Percentiles rank a stretch among this genome's conserved stretches.
phyloP scores from a whole-genome alignment of 2,113 vertebrate genomes.

The Chitala chitala region DNA sequence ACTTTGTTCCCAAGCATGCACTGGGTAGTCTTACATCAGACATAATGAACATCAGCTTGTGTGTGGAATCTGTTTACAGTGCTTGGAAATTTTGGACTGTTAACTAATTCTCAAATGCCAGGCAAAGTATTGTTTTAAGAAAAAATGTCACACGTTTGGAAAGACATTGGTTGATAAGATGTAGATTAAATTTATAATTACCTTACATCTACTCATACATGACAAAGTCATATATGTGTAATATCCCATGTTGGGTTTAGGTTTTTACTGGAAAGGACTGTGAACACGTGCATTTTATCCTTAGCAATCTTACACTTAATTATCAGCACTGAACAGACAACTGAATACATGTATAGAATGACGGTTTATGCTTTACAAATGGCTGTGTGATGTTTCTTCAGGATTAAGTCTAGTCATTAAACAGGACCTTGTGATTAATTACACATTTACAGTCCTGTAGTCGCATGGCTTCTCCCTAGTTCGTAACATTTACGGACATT shows the following conservation, averaged over 20 bases:
- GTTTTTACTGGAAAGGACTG: background rate
- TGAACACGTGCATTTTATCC: background rate
- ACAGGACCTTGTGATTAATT: background rate
- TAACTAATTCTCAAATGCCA: background rate
- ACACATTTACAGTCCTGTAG: no score
- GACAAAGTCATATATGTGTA: background rate
- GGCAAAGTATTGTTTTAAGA: background rate
- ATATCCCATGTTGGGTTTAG: no score
- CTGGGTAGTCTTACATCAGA: background rate
- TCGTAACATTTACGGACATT: background rate
- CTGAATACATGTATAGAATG: background rate
- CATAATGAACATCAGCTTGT: background rate
- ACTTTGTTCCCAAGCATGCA: background rate
- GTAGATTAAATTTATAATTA: background rate
- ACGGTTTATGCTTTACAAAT: background rate
- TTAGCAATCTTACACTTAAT: background rate
- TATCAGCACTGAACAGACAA: background rate
- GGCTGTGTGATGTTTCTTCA: background rate
- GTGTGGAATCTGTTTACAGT: background rate
- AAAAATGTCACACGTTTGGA: background rate
- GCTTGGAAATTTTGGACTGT: background rate
- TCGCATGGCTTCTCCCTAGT: background rate
- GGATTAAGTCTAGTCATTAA: background rate
- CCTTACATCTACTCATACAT: background rate
- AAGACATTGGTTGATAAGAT: conserved; percentile 7